These are phyloP conservation scores for Nesogale talazaci DNA, from an alignment of 2,113 vertebrate species.

Conservation along the genomic window DNA sequence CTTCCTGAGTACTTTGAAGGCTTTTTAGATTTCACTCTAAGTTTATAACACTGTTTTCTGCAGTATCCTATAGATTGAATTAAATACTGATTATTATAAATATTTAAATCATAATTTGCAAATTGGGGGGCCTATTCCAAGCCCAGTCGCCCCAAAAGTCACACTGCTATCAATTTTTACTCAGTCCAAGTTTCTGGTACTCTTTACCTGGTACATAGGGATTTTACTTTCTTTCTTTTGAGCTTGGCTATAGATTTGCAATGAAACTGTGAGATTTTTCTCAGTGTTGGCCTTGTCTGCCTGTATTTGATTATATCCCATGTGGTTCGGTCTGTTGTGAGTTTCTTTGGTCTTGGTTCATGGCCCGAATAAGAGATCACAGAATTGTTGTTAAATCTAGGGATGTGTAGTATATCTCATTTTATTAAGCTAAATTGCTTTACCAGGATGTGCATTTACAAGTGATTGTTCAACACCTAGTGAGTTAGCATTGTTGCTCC, in stretches of 20 bases:
- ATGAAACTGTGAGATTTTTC: not conserved
- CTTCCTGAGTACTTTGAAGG: not conserved
- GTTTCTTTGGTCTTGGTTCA: not conserved
- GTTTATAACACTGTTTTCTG: not conserved
- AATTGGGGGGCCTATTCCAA: not conserved
- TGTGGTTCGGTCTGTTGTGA: not conserved
- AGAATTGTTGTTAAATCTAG: not conserved
- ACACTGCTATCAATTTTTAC: not conserved
- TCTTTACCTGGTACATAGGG: not conserved
- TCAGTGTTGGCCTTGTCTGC: not conserved
- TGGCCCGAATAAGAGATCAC: not conserved
- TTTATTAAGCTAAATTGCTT: slow-evolving; percentile 8
- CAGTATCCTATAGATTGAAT: not conserved
- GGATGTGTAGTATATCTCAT: not conserved
- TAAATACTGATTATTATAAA: not conserved
- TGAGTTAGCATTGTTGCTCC: not conserved
- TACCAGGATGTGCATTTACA: not conserved
- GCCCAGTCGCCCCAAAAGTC: not conserved
- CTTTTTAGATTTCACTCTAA: not conserved
- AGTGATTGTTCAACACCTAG: not conserved
- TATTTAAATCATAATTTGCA: not conserved
- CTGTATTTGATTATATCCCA: not conserved
- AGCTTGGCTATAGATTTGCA: not conserved
- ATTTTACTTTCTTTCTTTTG: not conserved
- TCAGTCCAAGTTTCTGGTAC: not conserved